These are phyloP conservation scores for Paragorgia papillata DNA, from an alignment of 92 coral and sea anemone genomes.

Conservation along the genomic window DNA sequence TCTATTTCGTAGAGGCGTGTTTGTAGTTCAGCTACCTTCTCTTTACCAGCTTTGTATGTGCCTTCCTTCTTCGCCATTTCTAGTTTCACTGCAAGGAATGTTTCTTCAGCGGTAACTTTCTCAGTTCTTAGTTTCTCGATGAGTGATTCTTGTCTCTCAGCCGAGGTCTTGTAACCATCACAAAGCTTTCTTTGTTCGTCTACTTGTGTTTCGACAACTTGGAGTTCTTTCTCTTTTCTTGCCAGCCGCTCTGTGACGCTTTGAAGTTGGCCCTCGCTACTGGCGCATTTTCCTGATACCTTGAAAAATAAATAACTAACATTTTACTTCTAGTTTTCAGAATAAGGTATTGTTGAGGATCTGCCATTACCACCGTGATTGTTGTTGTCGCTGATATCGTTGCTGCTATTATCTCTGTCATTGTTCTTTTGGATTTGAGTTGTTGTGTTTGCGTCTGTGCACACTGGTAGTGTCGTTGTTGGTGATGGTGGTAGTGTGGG, in stretches of 20 bases:
- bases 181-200: slow-evolving; percentile 42
- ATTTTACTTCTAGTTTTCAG: neutral
- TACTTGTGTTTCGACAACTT: slow-evolving; percentile 35
- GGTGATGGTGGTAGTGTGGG: neutral
- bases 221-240: slow-evolving; percentile 36
- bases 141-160: slow-evolving; percentile 24
- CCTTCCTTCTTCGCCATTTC: slow-evolving; percentile 35
- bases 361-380: neutral
- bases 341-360: neutral
- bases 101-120: slow-evolving; percentile 14
- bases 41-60: slow-evolving; percentile 33
- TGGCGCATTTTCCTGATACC: slow-evolving; percentile 33
- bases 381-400: neutral
- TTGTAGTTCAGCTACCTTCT: slow-evolving; percentile 23
- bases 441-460: neutral
- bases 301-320: neutral
- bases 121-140: slow-evolving; percentile 28
- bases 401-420: neutral
- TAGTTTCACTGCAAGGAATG: slow-evolving; percentile 27
- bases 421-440: no score
- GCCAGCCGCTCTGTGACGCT: slow-evolving; percentile 28
- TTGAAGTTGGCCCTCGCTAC: slow-evolving; percentile 35
- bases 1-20: slow-evolving; percentile 39
- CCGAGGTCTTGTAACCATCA: slow-evolving; percentile 34
- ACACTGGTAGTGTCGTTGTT: neutral